Percentiles rank a stretch among this genome's conserved stretches.
phyloP scores from a whole-genome alignment of 2,113 vertebrate genomes.

The Corvus cornix region DNA sequence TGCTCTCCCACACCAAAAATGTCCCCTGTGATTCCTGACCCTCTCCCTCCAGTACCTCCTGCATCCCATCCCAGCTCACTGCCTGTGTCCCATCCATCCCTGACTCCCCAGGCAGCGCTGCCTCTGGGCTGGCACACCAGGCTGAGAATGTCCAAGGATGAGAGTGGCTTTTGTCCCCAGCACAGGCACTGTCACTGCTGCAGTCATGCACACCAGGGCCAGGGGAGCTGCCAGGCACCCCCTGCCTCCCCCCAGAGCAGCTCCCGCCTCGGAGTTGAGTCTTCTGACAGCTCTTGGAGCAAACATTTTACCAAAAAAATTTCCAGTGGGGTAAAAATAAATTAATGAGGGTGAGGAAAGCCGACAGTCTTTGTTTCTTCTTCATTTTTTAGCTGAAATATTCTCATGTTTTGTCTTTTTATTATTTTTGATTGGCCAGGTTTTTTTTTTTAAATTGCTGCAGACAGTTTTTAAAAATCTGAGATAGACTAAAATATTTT shows the following conservation, averaged over 20 bases:
- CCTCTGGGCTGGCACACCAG: fast-evolving
- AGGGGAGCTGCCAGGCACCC: fast-evolving
- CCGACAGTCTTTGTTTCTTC: neutral
- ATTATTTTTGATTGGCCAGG: neutral
- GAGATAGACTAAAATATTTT: neutral
- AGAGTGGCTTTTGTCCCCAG: neutral
- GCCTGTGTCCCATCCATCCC: neutral
- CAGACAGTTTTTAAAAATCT: neutral
- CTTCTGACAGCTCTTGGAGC: neutral
- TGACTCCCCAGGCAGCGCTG: fast-evolving
- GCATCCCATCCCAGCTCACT: neutral
- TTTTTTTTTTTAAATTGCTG: neutral
- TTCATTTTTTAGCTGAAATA: neutral
- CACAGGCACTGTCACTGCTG: fast-evolving
- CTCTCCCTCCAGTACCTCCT: neutral
- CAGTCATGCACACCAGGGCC: fast-evolving
- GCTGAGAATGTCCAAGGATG: neutral
- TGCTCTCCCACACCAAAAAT: neutral
- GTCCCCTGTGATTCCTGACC: neutral
- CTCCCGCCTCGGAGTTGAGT: neutral
- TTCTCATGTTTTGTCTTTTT: fast-evolving
- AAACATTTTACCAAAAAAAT: neutral
- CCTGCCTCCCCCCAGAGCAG: neutral
- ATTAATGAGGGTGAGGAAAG: neutral
- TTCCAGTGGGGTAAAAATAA: fast-evolving